Evolutionary conservation across 2,797 vertebrate species (phyloP).

Genomic region (Sebastiscus albofasciatus): DNA sequence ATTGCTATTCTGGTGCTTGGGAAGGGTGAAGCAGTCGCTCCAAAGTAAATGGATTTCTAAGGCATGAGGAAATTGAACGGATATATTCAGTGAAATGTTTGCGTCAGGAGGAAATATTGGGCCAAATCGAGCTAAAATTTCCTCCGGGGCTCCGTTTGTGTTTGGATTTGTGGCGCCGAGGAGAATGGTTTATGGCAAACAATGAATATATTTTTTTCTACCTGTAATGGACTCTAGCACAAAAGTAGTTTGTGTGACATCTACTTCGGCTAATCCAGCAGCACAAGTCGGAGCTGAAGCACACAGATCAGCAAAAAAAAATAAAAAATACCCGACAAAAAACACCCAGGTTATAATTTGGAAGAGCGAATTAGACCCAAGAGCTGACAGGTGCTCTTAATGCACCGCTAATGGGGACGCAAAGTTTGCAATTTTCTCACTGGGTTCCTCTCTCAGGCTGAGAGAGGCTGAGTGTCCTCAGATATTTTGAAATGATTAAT

Average conservation of each 20-base stretch:
- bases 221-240: conserved; percentile 9
- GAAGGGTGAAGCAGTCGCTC: conserved; percentile 16
- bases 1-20: conserved; percentile 41
- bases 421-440: conserved; percentile 46
- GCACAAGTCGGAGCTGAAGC: not conserved
- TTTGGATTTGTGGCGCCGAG: conserved; percentile 21
- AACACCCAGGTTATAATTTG: conserved; percentile 21
- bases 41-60: conserved; percentile 57
- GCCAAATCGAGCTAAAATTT: conserved; percentile 44
- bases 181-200: conserved; percentile 33
- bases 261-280: conserved; percentile 11
- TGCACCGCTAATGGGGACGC: conserved; percentile 48
- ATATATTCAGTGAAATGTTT: conserved; percentile 61
- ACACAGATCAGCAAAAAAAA: not conserved
- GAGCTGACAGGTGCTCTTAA: conserved; percentile 68
- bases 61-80: conserved; percentile 55
- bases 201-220: conserved; percentile 32
- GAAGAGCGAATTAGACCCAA: conserved; percentile 38
- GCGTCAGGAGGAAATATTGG: conserved; percentile 48
- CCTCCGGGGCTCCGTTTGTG: conserved; percentile 30
- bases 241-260: not conserved
- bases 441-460: not conserved
- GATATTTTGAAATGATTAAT: conserved; percentile 21
- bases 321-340: not conserved
- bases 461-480: conserved; percentile 1